Conservation (phyloP, 1,140 invertebrate species). For the Pantala flavescens region DNA sequence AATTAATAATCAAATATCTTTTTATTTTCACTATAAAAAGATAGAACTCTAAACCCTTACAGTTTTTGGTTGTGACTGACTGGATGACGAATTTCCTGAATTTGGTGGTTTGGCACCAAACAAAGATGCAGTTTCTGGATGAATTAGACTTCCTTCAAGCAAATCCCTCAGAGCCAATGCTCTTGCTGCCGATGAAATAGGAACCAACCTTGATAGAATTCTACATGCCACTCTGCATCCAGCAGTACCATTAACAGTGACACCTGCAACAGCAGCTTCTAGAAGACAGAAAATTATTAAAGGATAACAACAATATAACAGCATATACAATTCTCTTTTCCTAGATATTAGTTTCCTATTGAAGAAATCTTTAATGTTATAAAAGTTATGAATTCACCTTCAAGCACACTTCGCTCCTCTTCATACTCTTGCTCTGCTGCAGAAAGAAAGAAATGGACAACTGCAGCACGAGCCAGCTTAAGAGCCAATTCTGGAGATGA, state of each 20-base stretch:
- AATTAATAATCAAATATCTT: too few species aligned
- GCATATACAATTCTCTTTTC: too few species aligned
- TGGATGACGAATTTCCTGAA: neutral
- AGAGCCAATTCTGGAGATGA: conserved; percentile 31
- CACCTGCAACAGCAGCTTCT: neutral
- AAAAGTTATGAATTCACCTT: too few species aligned
- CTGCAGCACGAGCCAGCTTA: conserved; percentile 54
- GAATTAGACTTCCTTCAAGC: conserved; percentile 45
- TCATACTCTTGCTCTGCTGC: conserved; percentile 50
- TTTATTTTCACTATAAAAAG: too few species aligned
- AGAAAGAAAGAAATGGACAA: conserved; percentile 66
- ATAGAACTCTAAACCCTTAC: too few species aligned
- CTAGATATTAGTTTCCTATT: too few species aligned
- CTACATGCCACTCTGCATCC: conserved; percentile 29
- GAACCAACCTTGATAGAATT: conserved; percentile 49
- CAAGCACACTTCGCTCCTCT: neutral
- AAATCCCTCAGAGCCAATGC: conserved; percentile 59
- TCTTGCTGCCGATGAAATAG: conserved; percentile 51
- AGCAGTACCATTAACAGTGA: neutral
- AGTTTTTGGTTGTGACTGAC: neutral
- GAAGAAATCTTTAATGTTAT: too few species aligned
- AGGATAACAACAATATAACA: too few species aligned
- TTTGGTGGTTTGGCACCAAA: conserved; percentile 48
- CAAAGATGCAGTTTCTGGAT: conserved; percentile 35
- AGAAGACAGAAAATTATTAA: neutral